A percentile compares a stretch with the other conserved stretches of the same genome.
phyloP scores from a whole-genome alignment of 2,113 vertebrate species.

The Hepsetus odoe region DNA sequence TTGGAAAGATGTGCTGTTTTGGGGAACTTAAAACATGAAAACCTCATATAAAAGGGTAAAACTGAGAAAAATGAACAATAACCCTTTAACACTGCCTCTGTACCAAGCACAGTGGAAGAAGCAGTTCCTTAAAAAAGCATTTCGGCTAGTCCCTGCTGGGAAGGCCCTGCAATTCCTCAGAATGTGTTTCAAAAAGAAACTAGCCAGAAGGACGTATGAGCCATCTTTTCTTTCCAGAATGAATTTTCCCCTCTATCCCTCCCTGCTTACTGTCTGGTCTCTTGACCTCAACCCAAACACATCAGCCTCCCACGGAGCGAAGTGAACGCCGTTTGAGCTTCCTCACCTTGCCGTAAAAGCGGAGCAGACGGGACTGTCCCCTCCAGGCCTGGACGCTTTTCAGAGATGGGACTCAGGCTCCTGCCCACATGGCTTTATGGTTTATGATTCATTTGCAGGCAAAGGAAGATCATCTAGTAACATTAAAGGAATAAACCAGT shows the following conservation, averaged over 20 bases:
- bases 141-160: neutral
- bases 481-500: neutral
- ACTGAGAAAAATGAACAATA: neutral
- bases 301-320: neutral
- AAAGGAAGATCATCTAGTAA: slow-evolving; percentile 8
- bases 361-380: slow-evolving; percentile 3
- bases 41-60: neutral
- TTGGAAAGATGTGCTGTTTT: neutral
- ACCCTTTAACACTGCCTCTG: neutral
- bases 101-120: neutral
- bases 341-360: slow-evolving; percentile 11
- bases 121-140: neutral
- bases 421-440: slow-evolving; percentile 27
- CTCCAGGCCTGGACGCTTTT: slow-evolving; percentile 31
- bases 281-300: slow-evolving; percentile 13
- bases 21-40: neutral
- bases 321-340: slow-evolving; percentile 15
- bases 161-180: neutral
- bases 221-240: neutral
- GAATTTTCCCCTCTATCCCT: neutral
- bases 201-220: neutral
- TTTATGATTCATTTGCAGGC: slow-evolving; percentile 14
- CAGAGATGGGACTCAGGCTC: neutral
- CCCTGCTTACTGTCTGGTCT: neutral
- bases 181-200: slow-evolving; percentile 18